These are phyloP conservation scores for Nebria brevicollis DNA, from an alignment of 2,888 invertebrate genomes.

Conservation along the genomic window DNA sequence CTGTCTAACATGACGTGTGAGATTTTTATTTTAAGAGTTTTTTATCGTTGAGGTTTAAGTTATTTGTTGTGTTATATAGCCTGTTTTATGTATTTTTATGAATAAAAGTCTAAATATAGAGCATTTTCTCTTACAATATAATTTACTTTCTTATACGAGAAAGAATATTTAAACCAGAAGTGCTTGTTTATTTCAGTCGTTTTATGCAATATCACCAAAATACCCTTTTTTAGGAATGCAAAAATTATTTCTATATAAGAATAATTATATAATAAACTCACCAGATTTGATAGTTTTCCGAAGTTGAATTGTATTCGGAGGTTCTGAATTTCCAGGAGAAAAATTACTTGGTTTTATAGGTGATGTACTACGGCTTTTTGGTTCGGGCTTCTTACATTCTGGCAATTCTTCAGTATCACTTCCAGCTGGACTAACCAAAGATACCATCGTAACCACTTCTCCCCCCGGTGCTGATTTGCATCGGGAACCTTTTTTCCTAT, in stretches of 20 bases:
- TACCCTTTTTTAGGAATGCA: neutral
- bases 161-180: too few species aligned
- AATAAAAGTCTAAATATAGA: neutral
- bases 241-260: neutral
- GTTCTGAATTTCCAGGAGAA: constrained; percentile 51
- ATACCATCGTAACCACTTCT: constrained; percentile 74
- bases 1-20: neutral
- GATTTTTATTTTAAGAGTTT: neutral
- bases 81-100: neutral
- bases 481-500: constrained; percentile 44
- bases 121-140: neutral
- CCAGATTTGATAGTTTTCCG: constrained; percentile 61
- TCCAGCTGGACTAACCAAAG: constrained; percentile 72
- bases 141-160: neutral
- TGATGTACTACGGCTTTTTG: constrained; percentile 47
- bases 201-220: too few species aligned
- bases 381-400: constrained; percentile 38
- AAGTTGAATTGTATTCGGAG: constrained; percentile 53
- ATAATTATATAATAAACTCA: constrained; percentile 49
- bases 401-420: constrained; percentile 71
- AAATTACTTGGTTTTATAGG: constrained; percentile 45
- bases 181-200: too few species aligned
- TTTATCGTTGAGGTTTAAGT: neutral
- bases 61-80: neutral
- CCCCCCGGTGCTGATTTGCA: constrained; percentile 55